A percentile compares a stretch with the other conserved stretches of the same genome.
Conservation (phyloP, 2,113 vertebrate species). For the Gulo gulo region DNA sequence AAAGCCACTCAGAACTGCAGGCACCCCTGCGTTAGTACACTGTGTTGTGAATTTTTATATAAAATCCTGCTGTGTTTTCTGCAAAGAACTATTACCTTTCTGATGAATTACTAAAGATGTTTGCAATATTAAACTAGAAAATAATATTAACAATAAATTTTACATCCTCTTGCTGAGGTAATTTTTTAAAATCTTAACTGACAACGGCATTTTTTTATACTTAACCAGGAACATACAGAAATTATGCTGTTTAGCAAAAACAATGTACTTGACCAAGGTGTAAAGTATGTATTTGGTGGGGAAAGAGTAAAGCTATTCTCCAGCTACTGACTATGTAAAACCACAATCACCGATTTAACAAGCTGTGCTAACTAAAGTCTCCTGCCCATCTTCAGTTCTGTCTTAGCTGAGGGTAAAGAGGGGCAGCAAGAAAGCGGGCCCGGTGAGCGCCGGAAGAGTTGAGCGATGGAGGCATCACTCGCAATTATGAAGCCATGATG, state of each 20-base stretch:
- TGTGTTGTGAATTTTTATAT: background rate
- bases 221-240: background rate
- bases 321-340: background rate
- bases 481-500: background rate
- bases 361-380: background rate
- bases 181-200: background rate
- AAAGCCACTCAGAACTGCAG: background rate
- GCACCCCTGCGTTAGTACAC: background rate
- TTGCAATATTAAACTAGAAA: background rate
- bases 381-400: background rate
- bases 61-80: background rate
- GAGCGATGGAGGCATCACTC: background rate
- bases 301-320: background rate
- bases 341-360: background rate
- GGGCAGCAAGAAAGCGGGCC: background rate
- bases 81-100: background rate
- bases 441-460: background rate
- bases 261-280: background rate
- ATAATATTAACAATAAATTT: background rate
- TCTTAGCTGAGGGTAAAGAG: background rate
- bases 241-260: background rate
- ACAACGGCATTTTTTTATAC: background rate
- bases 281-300: background rate
- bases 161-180: background rate
- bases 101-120: background rate